Conservation (phyloP, 2,888 invertebrate species). For the Laspeyria flexula region DNA sequence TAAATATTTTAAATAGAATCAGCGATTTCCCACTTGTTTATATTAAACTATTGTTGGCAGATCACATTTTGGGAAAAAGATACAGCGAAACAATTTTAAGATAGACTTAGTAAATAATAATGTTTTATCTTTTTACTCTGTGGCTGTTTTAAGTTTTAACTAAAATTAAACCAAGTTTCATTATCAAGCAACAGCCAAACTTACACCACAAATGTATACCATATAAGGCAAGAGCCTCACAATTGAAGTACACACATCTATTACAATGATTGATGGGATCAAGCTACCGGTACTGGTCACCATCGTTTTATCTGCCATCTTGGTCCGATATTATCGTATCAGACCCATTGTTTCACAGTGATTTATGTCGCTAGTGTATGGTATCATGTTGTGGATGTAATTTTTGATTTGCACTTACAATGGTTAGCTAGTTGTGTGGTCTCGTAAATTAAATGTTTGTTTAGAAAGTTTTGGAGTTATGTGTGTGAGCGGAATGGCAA, state of each 20-base stretch:
- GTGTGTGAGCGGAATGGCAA: not conserved
- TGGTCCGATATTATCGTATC: constrained; percentile 34
- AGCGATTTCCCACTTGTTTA: no score
- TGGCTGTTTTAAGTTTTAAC: no score
- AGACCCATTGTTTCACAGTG: constrained; percentile 42
- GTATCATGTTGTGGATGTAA: constrained; percentile 35
- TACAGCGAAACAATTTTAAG: no score
- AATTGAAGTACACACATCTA: constrained; percentile 32
- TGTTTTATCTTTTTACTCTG: no score
- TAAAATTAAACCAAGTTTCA: not conserved
- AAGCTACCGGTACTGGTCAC: constrained; percentile 34
- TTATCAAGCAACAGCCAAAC: not conserved
- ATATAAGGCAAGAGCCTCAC: constrained; percentile 8
- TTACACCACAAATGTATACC: constrained; percentile 18
- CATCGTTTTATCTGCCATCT: constrained; percentile 46
- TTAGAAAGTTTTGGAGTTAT: constrained; percentile 2
- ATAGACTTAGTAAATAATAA: no score
- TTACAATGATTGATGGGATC: constrained; percentile 41
- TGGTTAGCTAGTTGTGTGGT: constrained; percentile 5
- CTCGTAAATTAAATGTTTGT: constrained; percentile 1
- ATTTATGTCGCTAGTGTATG: constrained; percentile 36
- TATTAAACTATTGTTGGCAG: no score
- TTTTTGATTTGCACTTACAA: constrained; percentile 39
- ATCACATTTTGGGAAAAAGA: no score
- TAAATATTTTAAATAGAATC: no score